Base-by-base conservation (phyloP, 2,797 vertebrate genomes). In the Dipus sagitta region DNA sequence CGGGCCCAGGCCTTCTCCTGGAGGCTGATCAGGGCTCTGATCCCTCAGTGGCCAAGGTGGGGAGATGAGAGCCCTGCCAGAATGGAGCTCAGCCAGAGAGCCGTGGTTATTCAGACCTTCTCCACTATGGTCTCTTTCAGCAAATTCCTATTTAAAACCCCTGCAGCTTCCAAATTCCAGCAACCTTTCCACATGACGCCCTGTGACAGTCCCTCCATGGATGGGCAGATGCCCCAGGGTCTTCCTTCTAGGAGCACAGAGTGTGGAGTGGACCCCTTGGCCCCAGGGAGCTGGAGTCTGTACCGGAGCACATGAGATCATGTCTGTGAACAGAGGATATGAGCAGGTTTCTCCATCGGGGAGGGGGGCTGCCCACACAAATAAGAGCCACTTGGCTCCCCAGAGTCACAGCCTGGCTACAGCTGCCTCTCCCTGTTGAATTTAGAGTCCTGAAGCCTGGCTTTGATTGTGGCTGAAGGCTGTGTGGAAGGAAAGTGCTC, bases 261-360 rank as follows among this genome's bases (percentile, higher is more conserved):
- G 83, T 64, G 71, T 52, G 52, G 67, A 96, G 17, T 26, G 12
- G 79, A 86, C 34, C 74, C 95, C 77, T 89, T 86, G 80, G 94
- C 93, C 54, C 94, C 94, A 67, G 67, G 88, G 91, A 72, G 90
- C 94, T 95, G 30, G 88, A 88, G 72, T 92, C 1, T 84, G 85
- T 96, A 86, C 96, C 88, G 88, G 80, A 95, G 95, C 76, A 4
- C 97, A 95, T 98, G 97, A 97, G 96, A 97, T 98, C 97, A 98
- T 95, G 98, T 98, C 98, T 98, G 96, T 88, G 94, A 93, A 79
- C 85, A 78, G 95, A 97, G 97, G 96, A 94, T 85, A 24, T 97
- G 95, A 97, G 93, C 91, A 93, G 96, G 77, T 96, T 98, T 97
- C 96, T 97, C 97, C 96, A 4, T 7, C 81, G 92, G 93, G n/a